phyloP scores from a whole-genome alignment of 2,797 vertebrate genomes.

The Mus minutoides region DNA sequence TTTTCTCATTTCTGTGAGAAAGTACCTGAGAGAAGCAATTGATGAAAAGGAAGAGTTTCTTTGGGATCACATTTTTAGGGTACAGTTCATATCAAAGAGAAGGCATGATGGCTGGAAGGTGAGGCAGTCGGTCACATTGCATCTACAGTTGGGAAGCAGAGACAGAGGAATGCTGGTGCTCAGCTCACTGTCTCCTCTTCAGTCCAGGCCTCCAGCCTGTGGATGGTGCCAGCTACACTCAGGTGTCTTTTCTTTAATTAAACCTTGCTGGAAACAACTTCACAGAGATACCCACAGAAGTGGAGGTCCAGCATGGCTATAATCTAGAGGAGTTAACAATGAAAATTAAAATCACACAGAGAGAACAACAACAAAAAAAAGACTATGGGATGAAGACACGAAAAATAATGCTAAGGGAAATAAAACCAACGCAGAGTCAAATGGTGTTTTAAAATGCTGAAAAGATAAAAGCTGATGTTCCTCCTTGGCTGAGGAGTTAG shows the following conservation, averaged over 20 bases:
- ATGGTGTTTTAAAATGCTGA: neutral
- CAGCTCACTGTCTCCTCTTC: neutral
- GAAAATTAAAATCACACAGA: neutral
- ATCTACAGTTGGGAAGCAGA: neutral
- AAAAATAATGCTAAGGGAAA: neutral
- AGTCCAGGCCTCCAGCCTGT: neutral
- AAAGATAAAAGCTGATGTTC: neutral
- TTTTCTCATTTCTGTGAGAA: neutral
- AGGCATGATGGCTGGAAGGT: neutral
- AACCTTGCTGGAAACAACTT: neutral
- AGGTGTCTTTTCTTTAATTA: neutral
- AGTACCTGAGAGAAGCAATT: neutral
- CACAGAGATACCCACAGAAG: neutral
- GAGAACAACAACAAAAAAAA: neutral
- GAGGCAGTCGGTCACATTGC: neutral
- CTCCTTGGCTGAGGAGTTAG: neutral
- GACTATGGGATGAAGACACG: neutral
- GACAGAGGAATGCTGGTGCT: neutral
- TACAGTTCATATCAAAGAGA: neutral
- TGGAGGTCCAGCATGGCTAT: neutral
- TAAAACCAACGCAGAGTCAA: neutral
- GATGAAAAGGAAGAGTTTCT: neutral
- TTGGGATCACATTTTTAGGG: neutral
- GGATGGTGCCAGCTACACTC: neutral
- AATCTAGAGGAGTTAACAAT: neutral